Evolutionary conservation across 92 coral and sea anemone genomes (phyloP).

Genomic region (Epizoanthus ramosus): DNA sequence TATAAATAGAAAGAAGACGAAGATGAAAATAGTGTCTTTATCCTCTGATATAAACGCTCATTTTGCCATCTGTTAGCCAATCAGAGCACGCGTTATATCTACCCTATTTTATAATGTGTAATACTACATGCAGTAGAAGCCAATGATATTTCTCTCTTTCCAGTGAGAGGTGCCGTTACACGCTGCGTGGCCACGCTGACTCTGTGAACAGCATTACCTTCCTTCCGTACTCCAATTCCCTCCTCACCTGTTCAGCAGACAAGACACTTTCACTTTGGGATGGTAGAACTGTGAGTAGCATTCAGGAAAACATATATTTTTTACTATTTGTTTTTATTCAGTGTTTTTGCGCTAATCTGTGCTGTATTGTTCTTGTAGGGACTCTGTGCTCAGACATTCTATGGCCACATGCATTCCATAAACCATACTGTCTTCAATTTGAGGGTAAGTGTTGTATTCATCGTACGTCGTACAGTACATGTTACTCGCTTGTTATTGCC

Average conservation of each 20-base stretch:
- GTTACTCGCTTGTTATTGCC: too few relatives aligned
- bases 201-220: slow-evolving; percentile 95
- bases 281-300: slow-evolving; percentile 86
- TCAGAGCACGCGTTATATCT: too few relatives aligned
- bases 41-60: too few relatives aligned
- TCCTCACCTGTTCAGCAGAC: slow-evolving; percentile 97
- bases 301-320: neutral
- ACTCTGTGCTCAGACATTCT: slow-evolving; percentile 97
- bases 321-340: neutral
- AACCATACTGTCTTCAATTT: slow-evolving; percentile 90
- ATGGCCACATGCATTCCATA: slow-evolving; percentile 99
- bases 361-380: slow-evolving; percentile 60
- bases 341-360: neutral
- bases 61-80: too few relatives aligned
- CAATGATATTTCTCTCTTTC: slow-evolving; percentile 12
- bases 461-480: too few relatives aligned
- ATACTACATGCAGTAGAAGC: neutral
- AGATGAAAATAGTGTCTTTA: too few relatives aligned
- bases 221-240: slow-evolving; percentile 91
- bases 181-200: slow-evolving; percentile 99
- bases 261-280: slow-evolving; percentile 99
- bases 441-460: slow-evolving; percentile 68
- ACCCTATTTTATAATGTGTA: too few relatives aligned
- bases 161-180: slow-evolving; percentile 95
- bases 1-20: too few relatives aligned